A percentile compares a stretch with the other conserved stretches of the same genome.
Evolutionary conservation across 2,797 vertebrate genomes (phyloP).

Genomic region (Pseudochromis fuscus): DNA sequence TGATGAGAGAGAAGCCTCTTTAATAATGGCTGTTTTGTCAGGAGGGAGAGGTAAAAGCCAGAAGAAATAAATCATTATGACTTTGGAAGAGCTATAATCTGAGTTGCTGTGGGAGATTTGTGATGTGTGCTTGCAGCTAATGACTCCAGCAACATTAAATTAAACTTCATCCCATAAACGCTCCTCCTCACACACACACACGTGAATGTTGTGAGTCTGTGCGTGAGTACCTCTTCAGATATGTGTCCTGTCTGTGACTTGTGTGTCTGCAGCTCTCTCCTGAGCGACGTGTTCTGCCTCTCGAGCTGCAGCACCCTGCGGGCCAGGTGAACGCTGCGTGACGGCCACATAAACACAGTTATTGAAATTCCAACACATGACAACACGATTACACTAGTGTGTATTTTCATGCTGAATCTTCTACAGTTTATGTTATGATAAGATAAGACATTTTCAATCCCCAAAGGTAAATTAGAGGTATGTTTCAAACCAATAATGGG

Average conservation of each 20-base stretch:
- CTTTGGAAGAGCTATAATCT: conserved; percentile 31
- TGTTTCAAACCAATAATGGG: too few species aligned
- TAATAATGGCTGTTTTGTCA: conserved; percentile 37
- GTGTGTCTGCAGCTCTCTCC: conserved; percentile 91
- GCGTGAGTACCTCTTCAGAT: conserved; percentile 89
- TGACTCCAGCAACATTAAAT: conserved; percentile 31
- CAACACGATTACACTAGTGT: conserved; percentile 49
- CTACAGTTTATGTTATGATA: not conserved
- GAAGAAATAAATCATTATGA: conserved; percentile 46
- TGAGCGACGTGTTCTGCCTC: conserved; percentile 92
- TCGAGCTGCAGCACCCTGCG: conserved; percentile 95
- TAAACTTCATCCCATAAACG: conserved; percentile 8
- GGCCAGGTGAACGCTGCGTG: conserved; percentile 94
- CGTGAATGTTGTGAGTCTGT: conserved; percentile 8
- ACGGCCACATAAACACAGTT: conserved; percentile 40
- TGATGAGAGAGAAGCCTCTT: conserved; percentile 47
- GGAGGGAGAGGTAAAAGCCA: conserved; percentile 22
- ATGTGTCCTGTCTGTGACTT: conserved; percentile 87
- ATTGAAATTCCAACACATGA: conserved; percentile 59
- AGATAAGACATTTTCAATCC: too few species aligned
- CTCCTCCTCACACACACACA: conserved; percentile 2
- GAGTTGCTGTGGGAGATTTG: conserved; percentile 20
- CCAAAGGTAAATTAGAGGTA: too few species aligned
- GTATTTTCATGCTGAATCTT: conserved; percentile 11
- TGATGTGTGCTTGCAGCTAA: conserved; percentile 28